These are phyloP conservation scores for Metacarcinus magister DNA, from an alignment of 2,888 invertebrate genomes.

Conservation along the genomic window DNA sequence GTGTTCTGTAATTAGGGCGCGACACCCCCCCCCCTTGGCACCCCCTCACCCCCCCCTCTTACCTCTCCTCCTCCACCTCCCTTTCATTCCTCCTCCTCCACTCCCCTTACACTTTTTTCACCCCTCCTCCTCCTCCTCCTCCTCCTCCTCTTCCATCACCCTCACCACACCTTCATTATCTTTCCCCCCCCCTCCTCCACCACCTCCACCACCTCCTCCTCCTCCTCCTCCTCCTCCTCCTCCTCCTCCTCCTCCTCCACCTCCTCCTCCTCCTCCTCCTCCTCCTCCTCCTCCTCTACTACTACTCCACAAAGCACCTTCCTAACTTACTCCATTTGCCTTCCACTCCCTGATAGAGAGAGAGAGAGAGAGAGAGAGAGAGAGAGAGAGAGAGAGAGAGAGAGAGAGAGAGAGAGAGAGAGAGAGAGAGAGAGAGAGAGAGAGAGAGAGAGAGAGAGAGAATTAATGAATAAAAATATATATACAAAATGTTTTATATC, in stretches of 20 bases:
- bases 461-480: neutral
- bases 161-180: neutral
- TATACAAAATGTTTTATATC: too few species aligned
- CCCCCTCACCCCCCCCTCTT: neutral
- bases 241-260: neutral
- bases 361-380: slow-evolving; percentile 2
- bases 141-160: neutral
- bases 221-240: neutral
- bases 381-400: slow-evolving; percentile 2
- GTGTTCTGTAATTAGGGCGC: too few species aligned
- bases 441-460: neutral
- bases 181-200: neutral
- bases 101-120: neutral
- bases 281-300: neutral
- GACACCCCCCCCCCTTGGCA: neutral
- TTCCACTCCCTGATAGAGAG: neutral
- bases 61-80: neutral
- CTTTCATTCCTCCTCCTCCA: neutral
- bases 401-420: slow-evolving; percentile 2
- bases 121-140: neutral
- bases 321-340: neutral
- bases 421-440: neutral
- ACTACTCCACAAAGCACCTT: neutral
- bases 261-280: neutral
- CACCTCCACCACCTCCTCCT: neutral